Conservation (phyloP, 2,113 vertebrate species). For the Lipophrys pholis region DNA sequence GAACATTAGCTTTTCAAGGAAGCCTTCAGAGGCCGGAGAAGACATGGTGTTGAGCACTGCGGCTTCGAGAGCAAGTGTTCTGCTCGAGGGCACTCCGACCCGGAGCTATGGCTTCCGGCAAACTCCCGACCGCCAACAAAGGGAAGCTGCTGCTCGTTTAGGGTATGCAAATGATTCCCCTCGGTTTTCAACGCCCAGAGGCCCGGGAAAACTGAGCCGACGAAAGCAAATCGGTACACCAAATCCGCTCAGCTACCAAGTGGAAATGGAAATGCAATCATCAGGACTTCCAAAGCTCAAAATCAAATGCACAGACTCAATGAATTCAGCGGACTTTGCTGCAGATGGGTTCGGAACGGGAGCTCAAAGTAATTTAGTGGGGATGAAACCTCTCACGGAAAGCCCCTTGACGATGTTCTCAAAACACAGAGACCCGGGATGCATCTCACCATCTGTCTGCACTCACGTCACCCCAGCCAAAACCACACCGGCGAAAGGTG, state of each 20-base stretch:
- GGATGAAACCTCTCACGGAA: conserved; percentile 74
- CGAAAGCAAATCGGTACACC: conserved; percentile 17
- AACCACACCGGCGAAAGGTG: conserved; percentile 86
- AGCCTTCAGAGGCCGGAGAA: conserved; percentile 39
- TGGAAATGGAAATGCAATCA: conserved; percentile 91
- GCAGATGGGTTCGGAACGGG: conserved; percentile 45
- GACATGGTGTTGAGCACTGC: not conserved
- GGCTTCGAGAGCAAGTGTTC: conserved; percentile 22
- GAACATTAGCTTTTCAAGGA: conserved; percentile 64
- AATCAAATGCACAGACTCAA: conserved; percentile 86
- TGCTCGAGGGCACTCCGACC: conserved; percentile 13
- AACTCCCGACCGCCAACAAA: conserved; percentile 86
- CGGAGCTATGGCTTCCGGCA: conserved; percentile 80
- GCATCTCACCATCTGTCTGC: conserved; percentile 84
- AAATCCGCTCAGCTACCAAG: conserved; percentile 83
- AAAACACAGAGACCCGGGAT: conserved; percentile 82
- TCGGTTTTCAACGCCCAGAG: conserved; percentile 68
- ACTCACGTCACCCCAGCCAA: conserved; percentile 83
- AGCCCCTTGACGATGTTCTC: conserved; percentile 77
- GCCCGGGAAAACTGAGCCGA: conserved; percentile 18
- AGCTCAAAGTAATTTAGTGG: conserved; percentile 39
- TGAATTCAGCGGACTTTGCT: conserved; percentile 48
- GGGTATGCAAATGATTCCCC: conserved; percentile 61
- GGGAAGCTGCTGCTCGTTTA: conserved; percentile 83
- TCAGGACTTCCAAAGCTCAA: conserved; percentile 92